Base-by-base conservation (phyloP, 2,888 invertebrate genomes). In the Drosophila prostipennis region DNA sequence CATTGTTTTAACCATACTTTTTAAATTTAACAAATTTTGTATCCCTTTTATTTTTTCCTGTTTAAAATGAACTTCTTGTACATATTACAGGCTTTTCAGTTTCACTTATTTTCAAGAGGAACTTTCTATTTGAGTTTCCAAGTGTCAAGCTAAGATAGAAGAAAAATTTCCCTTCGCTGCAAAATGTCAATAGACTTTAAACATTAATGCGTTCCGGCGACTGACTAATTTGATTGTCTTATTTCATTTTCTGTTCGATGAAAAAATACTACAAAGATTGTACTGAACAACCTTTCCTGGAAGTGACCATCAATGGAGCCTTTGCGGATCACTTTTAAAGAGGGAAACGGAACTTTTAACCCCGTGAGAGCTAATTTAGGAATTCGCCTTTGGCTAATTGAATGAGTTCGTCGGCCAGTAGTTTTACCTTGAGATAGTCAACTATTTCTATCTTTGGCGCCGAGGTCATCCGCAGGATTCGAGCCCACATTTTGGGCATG, bases 391-490 rank as follows among this genome's bases (percentile, higher is more conserved):
- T 29, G 6, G 36, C 45, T 45, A 40, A 63, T 40, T 63, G 16
- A 49, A 40, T 63, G 26, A 49, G 13, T 39, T 19, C 13, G 29
- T 2, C n/a, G 34, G 26, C 2, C 6, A 16, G 29, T 29, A 59
- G 11, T 53, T 56, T 80, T 91, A 92, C 92, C 92, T 92, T 81
- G 42, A 92, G 46, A 40, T 92, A 78, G 45, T 92, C 92, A 57
- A 90, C 90, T 43, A 89, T 80, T 19, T 84, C 84, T 49, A 91
- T 85, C 87, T 92, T 92, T 10, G 90, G 87, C 55, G 77, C 77
- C 8, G 91, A 84, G 42, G 90, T 85, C 79, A 91, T 90, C 19
- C 91, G 81, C 57, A 92, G 76, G 52, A 92, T 90, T 55, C 91
- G 83, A 3, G 90, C 90, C 91, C 91, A 92, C 70, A 91, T 89